Percentiles rank a stretch among this genome's conserved stretches.
Evolutionary conservation across 2,113 vertebrate genomes (phyloP).

Genomic region (Setophaga coronata): DNA sequence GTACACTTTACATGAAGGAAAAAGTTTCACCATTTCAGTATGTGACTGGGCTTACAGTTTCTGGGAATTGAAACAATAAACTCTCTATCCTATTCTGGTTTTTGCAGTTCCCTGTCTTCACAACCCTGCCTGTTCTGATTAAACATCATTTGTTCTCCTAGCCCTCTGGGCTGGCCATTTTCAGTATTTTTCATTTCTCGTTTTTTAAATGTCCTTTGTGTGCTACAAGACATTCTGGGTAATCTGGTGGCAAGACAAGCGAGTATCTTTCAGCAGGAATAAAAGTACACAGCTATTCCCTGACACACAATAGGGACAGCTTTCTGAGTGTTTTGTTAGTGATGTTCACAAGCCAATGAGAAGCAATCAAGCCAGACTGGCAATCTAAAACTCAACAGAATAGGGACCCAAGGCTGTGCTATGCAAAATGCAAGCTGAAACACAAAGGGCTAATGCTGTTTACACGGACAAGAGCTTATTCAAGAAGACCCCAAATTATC

Average conservation of each 20-base stretch:
- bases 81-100: not conserved
- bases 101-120: not conserved
- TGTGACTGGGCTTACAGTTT: not conserved
- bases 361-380: not conserved
- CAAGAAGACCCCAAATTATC: not conserved
- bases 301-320: not conserved
- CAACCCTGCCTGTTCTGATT: not conserved
- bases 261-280: not conserved
- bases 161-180: not conserved
- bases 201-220: not conserved
- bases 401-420: not conserved
- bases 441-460: not conserved
- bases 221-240: not conserved
- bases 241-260: not conserved
- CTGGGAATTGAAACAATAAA: not conserved
- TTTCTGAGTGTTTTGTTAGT: not conserved
- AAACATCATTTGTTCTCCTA: not conserved
- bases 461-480: not conserved
- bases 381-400: not conserved
- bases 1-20: not conserved
- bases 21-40: not conserved
- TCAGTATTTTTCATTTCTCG: not conserved
- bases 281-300: not conserved
- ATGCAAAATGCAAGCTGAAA: not conserved
- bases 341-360: not conserved